Base-by-base conservation (phyloP, 2,888 invertebrate genomes). In the Gerosis bhagava region DNA sequence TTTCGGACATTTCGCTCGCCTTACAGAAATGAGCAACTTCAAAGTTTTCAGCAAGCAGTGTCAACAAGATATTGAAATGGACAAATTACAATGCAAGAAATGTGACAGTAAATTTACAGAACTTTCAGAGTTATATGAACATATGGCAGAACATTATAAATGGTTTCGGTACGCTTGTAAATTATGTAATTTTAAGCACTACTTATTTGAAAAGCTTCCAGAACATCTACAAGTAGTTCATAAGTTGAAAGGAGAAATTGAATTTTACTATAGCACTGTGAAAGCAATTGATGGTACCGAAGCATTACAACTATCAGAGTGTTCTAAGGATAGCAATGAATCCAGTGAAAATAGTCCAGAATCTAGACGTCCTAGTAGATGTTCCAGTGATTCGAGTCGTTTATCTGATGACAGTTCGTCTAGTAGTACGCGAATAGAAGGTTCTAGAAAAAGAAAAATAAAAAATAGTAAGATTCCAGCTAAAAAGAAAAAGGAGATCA, bases 101-200 rank as follows among this genome's bases (percentile, higher is more conserved):
- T 93, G 93, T 62, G 80, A 88, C 26, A 65, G 64, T 8, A 84
- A 76, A 54, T 91, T 89, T 61, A 66, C 76, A 1, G 83, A 88
- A 17, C 65, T 89, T 10, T 78, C 83, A 37, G 90, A 91, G 55
- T 67, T 94, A 4, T 81, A 91, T 15, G 74, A 79, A 34, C 94
- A 94, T 60, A 91, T 93, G 77, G 92, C 93, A 0, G 62, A 62
- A 3, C 94, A 95, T 67, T 90, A 93, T 49, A 92, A 92, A 50
- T 94, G 94, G 92, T 90, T 92, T 62, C 90, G 94, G 17, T 96
- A 93, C 67, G 93, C 93, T 45, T 96, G 96, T 67, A 93, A 92
- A 62, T 74, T 93, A 11, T 96, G 96, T 73, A 90, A 92, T 39
- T 95, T 91, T 64, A 92, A 92, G 64, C 91, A 93, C 50, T 94